Evolutionary conservation across 2,797 vertebrate genomes (phyloP).

Genomic region (Percopsis omiscomaycus): DNA sequence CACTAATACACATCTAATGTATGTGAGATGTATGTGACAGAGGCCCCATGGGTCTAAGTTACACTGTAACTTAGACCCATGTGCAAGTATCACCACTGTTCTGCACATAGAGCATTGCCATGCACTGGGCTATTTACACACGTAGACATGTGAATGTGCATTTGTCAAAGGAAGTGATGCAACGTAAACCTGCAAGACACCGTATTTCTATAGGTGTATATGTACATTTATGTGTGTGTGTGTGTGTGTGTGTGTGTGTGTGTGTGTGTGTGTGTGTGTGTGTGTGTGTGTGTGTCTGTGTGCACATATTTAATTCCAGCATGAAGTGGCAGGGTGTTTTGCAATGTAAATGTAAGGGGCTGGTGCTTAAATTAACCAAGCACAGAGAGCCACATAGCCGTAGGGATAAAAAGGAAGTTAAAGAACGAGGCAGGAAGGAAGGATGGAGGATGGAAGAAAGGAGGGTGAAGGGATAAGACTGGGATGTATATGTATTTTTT

Average conservation of each 20-base stretch:
- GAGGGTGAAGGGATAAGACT: slow-evolving; percentile 22
- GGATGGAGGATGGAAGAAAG: slow-evolving; percentile 22
- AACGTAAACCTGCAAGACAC: neutral
- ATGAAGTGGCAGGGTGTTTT: slow-evolving; percentile 62
- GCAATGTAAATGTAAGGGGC: slow-evolving; percentile 70
- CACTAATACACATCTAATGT: too few species aligned
- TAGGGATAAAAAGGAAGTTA: slow-evolving; percentile 25
- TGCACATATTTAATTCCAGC: slow-evolving; percentile 35
- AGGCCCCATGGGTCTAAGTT: too few species aligned
- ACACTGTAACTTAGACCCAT: too few species aligned
- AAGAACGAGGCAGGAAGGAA: slow-evolving; percentile 16
- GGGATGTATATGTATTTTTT: too few species aligned
- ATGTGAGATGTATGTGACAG: too few species aligned
- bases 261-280: slow-evolving; percentile 1
- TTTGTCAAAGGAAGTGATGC: neutral
- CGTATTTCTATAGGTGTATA: neutral
- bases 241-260: neutral
- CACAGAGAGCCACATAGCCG: slow-evolving; percentile 42
- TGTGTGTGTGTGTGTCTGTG: neutral
- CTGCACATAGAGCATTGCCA: too few species aligned
- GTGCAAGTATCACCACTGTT: too few species aligned
- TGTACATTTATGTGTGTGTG: neutral
- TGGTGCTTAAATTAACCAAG: slow-evolving; percentile 70
- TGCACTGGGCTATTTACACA: too few species aligned
- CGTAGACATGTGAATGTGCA: too few species aligned